Conservation (phyloP, 2,888 invertebrate species). For the Chaetogeoica ovagalla region DNA sequence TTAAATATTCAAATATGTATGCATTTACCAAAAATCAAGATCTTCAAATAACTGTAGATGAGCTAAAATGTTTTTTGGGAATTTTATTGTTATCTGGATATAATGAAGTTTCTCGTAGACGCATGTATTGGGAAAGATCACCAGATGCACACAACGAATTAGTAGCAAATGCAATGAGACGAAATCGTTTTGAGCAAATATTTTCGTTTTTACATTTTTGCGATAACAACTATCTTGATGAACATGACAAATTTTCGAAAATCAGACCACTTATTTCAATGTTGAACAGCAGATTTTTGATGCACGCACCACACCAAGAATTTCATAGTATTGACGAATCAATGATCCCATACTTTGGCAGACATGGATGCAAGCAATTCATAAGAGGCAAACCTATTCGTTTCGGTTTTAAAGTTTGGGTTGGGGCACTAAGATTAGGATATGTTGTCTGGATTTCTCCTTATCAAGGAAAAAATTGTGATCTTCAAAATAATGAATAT, state of each 20-base stretch:
- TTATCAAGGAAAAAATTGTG: constrained; percentile 33
- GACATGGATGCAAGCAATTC: constrained; percentile 19
- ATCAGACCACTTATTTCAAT: constrained; percentile 48
- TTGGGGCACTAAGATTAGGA: constrained; percentile 15
- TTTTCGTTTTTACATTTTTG: constrained; percentile 9
- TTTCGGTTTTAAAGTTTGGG: constrained; percentile 55
- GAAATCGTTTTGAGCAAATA: constrained; percentile 11
- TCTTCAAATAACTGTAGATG: constrained; percentile 6
- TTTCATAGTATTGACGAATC: constrained; percentile 45
- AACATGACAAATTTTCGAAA: constrained; percentile 41
- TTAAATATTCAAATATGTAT: constrained; percentile 3
- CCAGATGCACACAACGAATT: constrained; percentile 43
- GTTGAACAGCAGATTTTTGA: constrained; percentile 32
- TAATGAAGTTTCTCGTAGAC: constrained; percentile 54
- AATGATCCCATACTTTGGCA: constrained; percentile 48
- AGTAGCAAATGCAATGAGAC: neutral
- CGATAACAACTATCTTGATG: constrained; percentile 1
- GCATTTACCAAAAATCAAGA: constrained; percentile 1
- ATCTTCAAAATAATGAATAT: constrained; percentile 9
- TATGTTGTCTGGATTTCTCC: constrained; percentile 33
- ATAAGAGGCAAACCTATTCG: constrained; percentile 55
- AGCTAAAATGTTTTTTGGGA: constrained; percentile 54
- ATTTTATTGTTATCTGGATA: constrained; percentile 55
- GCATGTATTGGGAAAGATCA: constrained; percentile 54
- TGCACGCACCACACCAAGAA: constrained; percentile 29